Percentiles rank a stretch among this genome's conserved stretches.
These are phyloP conservation scores for Thaumetopoea pityocampa DNA, from an alignment of 1,140 invertebrate genomes.

Conservation along the genomic window DNA sequence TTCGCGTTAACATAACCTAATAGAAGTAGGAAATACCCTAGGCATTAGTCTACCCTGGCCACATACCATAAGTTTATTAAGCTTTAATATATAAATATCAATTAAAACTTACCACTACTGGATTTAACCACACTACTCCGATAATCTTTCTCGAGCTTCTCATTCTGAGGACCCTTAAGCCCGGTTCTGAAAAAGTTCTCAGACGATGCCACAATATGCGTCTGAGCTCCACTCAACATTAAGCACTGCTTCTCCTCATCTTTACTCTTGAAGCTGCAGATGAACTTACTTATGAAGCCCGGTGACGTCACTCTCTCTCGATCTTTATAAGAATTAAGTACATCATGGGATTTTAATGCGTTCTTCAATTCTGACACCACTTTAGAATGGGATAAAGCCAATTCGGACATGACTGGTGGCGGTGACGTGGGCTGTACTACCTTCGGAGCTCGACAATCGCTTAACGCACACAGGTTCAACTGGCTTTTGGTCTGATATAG, in stretches of 20 bases:
- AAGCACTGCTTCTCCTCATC: conserved; percentile 65
- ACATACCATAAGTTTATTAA: not conserved
- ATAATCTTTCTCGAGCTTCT: conserved; percentile 60
- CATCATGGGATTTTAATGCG: conserved; percentile 66
- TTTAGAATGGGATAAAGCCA: conserved; percentile 67
- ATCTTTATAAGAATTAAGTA: conserved; percentile 44
- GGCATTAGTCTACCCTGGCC: too few species aligned
- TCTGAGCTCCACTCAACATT: conserved; percentile 38
- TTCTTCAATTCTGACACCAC: conserved; percentile 70
- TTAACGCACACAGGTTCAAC: conserved; percentile 80
- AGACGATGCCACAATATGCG: conserved; percentile 66
- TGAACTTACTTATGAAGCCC: conserved; percentile 68
- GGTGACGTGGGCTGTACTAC: conserved; percentile 41
- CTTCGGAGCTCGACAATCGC: conserved; percentile 41
- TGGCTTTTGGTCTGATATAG: conserved; percentile 87
- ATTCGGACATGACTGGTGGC: conserved; percentile 52
- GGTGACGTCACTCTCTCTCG: conserved; percentile 46
- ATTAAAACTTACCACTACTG: conserved; percentile 50
- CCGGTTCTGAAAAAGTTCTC: conserved; percentile 72
- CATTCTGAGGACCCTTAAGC: conserved; percentile 56
- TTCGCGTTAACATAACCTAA: too few species aligned
- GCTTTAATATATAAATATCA: conserved; percentile 5
- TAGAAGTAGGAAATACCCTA: too few species aligned
- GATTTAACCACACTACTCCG: conserved; percentile 58
- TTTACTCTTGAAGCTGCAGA: conserved; percentile 64